Evolutionary conservation across 2,888 invertebrate genomes (phyloP), one percentile per base, ranked within the genome.

Genomic region (Pandemis corylana): DNA sequence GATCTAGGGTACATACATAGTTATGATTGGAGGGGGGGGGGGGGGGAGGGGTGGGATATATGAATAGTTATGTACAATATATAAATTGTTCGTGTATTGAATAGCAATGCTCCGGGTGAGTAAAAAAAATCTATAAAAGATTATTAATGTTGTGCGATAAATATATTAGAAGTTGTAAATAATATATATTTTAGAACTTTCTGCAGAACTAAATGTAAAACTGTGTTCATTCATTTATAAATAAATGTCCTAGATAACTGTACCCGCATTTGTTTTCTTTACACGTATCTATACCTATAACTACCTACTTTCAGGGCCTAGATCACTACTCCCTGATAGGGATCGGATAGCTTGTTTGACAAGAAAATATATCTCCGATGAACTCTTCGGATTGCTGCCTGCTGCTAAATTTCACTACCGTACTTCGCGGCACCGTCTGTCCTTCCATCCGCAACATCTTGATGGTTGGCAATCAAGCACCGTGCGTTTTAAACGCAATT

Each of bases 171-270:
- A 66, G 72, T 51, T 80, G 77, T 79, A 80, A 74, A 76, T 77
- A 79, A 75, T 59, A 71, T 63, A 67, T 68, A 72, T 69, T 69
- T 76, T 69, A 72, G 80, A 81, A 77, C 82, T 81, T 82, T 81
- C 83, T 83, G 84, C 84, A 87, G 84, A 85, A 83, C 82, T 85
- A 82, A 83, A 85, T 84, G 88, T 92, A 89, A 75, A 88, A 92
- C 89, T 93, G 93, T 93, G 93, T 92, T 94, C 93, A 93, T 89
- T 91, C 87, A 81, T 81, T 77, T 79, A 83, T 89, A 86, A 91
- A 90, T 93, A 92, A 92, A 92, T 90, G 91, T 93, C 81, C 88
- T 92, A 91, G 90, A 85, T 81, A 85, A 83, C 78, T 80, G 76
- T 78, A 76, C 61, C 67, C 67, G 65, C 66, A 68, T 68, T 78